A percentile compares a stretch with the other conserved stretches of the same genome.
Conservation (phyloP, 2,113 vertebrate genomes). For the Hippocampus guttulatus region DNA sequence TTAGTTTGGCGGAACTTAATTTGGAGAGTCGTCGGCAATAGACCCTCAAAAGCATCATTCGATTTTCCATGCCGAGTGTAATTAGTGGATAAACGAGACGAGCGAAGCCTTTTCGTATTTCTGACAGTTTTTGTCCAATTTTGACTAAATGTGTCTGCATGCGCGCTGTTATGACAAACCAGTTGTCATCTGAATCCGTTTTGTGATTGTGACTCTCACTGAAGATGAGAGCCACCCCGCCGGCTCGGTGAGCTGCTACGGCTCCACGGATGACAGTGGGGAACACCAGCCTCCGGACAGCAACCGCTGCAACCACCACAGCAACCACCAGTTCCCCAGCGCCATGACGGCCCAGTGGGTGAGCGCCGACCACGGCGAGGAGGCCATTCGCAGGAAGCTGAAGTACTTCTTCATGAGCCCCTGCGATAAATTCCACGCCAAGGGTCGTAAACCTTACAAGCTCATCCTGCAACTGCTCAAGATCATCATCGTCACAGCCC, state of each 20-base stretch:
- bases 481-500: slow-evolving; percentile 84
- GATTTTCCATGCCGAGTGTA: too few species aligned
- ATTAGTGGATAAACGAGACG: too few species aligned
- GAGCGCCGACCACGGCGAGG: slow-evolving; percentile 71
- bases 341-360: slow-evolving; percentile 35
- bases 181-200: too few species aligned
- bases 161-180: too few species aligned
- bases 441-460: slow-evolving; percentile 86
- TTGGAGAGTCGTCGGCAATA: too few species aligned
- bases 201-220: too few species aligned
- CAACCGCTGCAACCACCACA: slow-evolving; percentile 23
- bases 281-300: slow-evolving; percentile 26
- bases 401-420: slow-evolving; percentile 97
- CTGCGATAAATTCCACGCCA: slow-evolving; percentile 88
- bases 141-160: too few species aligned
- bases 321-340: slow-evolving; percentile 24
- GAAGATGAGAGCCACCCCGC: slow-evolving; percentile 39
- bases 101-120: too few species aligned
- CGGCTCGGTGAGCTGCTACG: slow-evolving; percentile 34
- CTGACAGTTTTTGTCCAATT: too few species aligned
- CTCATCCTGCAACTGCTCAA: slow-evolving; percentile 83
- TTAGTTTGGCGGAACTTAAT: not conserved
- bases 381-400: slow-evolving; percentile 80
- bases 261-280: slow-evolving; percentile 45
- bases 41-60: not conserved